phyloP scores from a whole-genome alignment of 2,113 vertebrate species.

The Myiozetetes cayanensis region DNA sequence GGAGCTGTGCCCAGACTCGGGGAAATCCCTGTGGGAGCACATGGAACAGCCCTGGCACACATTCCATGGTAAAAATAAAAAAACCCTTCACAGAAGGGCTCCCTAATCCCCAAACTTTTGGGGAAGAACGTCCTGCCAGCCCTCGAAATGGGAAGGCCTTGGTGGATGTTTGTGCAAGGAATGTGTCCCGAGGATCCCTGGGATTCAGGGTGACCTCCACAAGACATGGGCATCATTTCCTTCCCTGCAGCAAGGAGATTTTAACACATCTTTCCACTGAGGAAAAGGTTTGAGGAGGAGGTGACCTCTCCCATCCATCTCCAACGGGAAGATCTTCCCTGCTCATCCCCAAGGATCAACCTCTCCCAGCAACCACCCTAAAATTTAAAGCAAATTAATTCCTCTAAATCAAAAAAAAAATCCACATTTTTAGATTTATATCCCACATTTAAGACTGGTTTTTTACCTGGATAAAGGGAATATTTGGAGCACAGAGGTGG shows the following conservation, averaged over 20 bases:
- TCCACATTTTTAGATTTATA: neutral
- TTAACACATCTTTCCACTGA: neutral
- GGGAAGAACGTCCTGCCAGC: constrained; percentile 11
- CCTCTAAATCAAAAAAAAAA: neutral
- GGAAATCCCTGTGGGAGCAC: neutral
- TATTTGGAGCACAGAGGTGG: neutral
- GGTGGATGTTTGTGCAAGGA: neutral
- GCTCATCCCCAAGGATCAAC: neutral
- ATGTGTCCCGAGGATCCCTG: neutral
- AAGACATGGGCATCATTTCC: neutral
- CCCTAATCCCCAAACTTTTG: neutral
- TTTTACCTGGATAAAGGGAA: neutral
- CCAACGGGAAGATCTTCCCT: neutral
- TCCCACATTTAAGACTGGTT: neutral
- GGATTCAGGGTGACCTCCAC: neutral
- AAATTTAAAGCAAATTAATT: neutral
- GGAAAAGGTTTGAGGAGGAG: neutral
- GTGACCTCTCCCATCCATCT: neutral
- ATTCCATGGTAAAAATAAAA: neutral
- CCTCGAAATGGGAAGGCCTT: neutral
- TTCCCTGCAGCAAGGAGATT: neutral
- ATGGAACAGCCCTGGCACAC: neutral
- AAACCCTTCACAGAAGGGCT: neutral
- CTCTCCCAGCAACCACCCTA: neutral
- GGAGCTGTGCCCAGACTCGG: neutral